These are phyloP conservation scores for Phocoena sinus DNA, from an alignment of 2,113 vertebrate species.

Conservation along the genomic window DNA sequence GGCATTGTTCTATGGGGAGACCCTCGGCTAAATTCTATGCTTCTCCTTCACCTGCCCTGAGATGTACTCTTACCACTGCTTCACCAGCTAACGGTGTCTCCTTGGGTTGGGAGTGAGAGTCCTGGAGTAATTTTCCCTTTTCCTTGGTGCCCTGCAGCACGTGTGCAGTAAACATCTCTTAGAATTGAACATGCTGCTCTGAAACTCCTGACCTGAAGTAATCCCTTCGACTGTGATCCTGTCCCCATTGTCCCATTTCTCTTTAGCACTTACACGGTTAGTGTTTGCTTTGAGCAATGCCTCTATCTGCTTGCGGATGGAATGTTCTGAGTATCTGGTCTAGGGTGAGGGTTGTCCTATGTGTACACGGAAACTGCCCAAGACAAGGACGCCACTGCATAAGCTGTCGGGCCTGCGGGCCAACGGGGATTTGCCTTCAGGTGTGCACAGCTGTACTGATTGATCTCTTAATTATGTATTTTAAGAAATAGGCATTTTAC, in stretches of 20 bases:
- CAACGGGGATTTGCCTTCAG: conserved; percentile 7
- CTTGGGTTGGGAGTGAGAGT: neutral
- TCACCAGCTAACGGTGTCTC: neutral
- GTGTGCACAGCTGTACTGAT: conserved; percentile 36
- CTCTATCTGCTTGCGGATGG: neutral
- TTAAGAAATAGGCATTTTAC: conserved; percentile 67
- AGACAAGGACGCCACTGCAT: neutral
- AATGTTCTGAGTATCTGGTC: neutral
- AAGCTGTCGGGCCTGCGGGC: neutral
- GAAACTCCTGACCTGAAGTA: neutral
- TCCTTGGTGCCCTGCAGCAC: neutral
- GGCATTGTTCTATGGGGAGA: neutral
- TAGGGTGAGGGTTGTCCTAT: neutral
- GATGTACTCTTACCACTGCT: neutral
- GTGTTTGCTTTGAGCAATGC: neutral
- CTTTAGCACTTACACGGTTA: neutral
- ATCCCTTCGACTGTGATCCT: neutral
- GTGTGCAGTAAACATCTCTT: neutral
- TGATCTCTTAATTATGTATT: conserved; percentile 68
- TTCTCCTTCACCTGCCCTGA: neutral
- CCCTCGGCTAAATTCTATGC: neutral
- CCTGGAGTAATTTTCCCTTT: neutral
- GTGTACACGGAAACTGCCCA: neutral
- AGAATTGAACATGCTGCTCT: neutral
- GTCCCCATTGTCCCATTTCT: neutral